Conservation (phyloP, 2,113 vertebrate genomes). For the Speoplatyrhinus poulsoni region DNA sequence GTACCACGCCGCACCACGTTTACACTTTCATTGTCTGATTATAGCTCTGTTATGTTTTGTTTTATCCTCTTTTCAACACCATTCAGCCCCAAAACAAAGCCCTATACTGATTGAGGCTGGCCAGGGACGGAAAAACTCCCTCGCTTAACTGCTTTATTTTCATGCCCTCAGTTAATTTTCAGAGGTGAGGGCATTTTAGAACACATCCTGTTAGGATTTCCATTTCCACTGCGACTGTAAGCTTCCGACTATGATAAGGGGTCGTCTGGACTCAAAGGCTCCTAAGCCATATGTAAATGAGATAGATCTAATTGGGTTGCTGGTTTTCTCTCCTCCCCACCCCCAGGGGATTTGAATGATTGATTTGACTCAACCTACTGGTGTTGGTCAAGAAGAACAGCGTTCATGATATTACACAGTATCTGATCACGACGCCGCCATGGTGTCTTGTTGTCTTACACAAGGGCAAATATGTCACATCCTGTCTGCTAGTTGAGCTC, state of each 20-base stretch:
- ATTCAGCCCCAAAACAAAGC: slow-evolving; percentile 8
- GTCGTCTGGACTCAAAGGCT: neutral
- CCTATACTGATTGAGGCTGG: slow-evolving; percentile 19
- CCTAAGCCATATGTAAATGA: neutral
- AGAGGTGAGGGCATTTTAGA: neutral
- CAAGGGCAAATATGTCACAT: too few species aligned
- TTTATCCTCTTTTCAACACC: slow-evolving; percentile 16
- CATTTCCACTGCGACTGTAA: neutral
- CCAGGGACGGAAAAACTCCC: slow-evolving; percentile 11
- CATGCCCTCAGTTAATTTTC: neutral
- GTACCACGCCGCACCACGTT: slow-evolving; percentile 40
- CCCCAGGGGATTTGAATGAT: neutral
- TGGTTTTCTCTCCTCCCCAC: neutral
- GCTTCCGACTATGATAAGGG: neutral
- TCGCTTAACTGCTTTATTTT: slow-evolving; percentile 12
- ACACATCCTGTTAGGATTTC: neutral
- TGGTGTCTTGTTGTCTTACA: too few species aligned
- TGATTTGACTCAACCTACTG: neutral
- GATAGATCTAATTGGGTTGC: neutral
- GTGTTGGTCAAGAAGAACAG: neutral
- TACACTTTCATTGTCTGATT: slow-evolving; percentile 20
- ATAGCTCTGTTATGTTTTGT: slow-evolving; percentile 9
- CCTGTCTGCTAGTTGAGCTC: too few species aligned
- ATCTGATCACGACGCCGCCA: neutral
- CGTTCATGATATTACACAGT: neutral